Evolutionary conservation across 2,797 vertebrate species (phyloP).

Genomic region (Chiloscyllium punctatum): DNA sequence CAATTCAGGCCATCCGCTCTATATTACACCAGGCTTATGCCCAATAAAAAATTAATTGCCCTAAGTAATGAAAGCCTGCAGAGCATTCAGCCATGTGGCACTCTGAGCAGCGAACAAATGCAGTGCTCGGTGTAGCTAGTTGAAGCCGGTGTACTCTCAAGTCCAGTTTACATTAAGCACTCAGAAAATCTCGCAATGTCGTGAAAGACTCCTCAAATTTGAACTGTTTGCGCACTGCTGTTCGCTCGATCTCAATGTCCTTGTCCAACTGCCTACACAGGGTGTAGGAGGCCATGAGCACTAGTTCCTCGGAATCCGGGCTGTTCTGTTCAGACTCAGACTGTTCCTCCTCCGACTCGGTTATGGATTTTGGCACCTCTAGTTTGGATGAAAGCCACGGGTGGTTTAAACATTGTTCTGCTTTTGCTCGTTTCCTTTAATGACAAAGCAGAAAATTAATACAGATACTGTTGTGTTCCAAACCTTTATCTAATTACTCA

Average conservation of each 20-base stretch:
- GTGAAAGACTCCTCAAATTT: conserved; percentile 59
- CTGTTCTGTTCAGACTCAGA: conserved; percentile 65
- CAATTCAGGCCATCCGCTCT: background rate
- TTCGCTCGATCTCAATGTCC: conserved; percentile 54
- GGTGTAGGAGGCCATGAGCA: conserved; percentile 56
- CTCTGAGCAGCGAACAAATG: background rate
- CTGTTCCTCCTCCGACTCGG: conserved; percentile 60
- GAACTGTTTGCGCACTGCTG: conserved; percentile 59
- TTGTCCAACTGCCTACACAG: conserved; percentile 41
- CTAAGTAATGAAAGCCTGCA: conserved; percentile 32
- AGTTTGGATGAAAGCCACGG: conserved; percentile 59
- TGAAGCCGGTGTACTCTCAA: background rate
- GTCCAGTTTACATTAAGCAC: background rate
- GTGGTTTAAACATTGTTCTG: conserved; percentile 67
- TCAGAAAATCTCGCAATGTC: conserved; percentile 56
- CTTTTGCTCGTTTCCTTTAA: conserved; percentile 59
- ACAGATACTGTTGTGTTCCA: background rate
- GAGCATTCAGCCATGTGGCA: conserved; percentile 16
- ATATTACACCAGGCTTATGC: conserved; percentile 9
- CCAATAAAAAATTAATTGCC: conserved; percentile 22
- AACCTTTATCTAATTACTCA: background rate
- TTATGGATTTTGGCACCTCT: conserved; percentile 46
- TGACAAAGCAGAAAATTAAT: background rate
- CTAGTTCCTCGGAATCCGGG: conserved; percentile 56
- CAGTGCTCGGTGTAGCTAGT: background rate